Evolutionary conservation across 2,113 vertebrate genomes (phyloP).

Genomic region (Pterocles gutturalis): DNA sequence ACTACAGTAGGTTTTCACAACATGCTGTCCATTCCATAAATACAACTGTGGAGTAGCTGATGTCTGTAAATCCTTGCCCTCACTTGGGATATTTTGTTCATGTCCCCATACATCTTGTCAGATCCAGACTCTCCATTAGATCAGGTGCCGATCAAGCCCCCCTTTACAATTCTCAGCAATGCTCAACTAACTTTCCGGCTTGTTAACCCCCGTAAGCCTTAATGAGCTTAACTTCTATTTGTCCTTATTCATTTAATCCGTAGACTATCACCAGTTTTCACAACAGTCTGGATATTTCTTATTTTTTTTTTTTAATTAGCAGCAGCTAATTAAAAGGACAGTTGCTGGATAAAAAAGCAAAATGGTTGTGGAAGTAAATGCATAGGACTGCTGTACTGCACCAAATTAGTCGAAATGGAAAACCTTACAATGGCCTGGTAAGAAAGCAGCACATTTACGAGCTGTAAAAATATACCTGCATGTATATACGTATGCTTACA

Average conservation of each 20-base stretch:
- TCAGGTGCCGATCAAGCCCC: not conserved
- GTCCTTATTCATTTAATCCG: slow-evolving; percentile 24
- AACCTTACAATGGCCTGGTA: not conserved
- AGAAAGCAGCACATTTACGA: not conserved
- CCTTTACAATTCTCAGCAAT: not conserved
- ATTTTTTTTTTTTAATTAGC: slow-evolving; percentile 23
- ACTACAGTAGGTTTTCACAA: not conserved
- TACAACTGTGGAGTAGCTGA: not conserved
- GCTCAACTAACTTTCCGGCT: not conserved
- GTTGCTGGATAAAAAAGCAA: not conserved
- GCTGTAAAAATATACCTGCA: not conserved
- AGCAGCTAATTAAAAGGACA: slow-evolving; percentile 33
- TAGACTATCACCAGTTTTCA: slow-evolving; percentile 23
- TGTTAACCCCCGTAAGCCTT: slow-evolving; percentile 6
- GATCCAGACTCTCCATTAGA: not conserved
- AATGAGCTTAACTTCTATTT: slow-evolving; percentile 55
- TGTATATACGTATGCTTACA: not conserved
- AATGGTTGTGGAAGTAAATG: not conserved
- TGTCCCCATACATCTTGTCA: not conserved
- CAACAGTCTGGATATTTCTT: not conserved
- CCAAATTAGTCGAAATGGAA: not conserved
- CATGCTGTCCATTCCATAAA: not conserved
- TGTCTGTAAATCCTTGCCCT: not conserved
- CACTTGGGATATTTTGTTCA: not conserved
- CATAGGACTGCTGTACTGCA: not conserved